Base-by-base conservation (phyloP, 2,797 vertebrate genomes). In the Alca torda region DNA sequence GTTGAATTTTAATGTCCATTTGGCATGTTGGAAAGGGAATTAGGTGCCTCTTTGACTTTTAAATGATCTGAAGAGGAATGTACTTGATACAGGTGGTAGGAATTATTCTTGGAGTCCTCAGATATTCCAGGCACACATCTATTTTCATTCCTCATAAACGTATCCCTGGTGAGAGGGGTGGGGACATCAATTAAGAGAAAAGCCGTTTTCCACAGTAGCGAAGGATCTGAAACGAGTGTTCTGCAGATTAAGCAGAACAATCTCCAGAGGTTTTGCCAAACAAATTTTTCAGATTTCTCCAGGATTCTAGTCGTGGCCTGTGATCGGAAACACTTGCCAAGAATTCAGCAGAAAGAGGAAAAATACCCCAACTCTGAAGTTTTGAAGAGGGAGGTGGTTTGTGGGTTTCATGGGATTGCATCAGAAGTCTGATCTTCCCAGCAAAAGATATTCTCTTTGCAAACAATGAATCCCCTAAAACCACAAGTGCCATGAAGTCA, bases 331-430 rank as follows among this genome's bases (percentile, higher is more conserved):
- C 39, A 3, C 35, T 91, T 96, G 94, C 93, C 96, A 96, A 89
- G 89, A 95, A 92, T 89, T 95, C 90, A 68, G 68, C 64, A 91
- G 76, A 83, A 95, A 78, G 46, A 92, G 90, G 75, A 95, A 95
- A 93, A 95, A 83, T 65, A 68, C 84, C 75, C 90, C 69, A 73
- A 41, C 75, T 78, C 89, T 67, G 81, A 87, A 92, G 90, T 84
- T 95, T 69, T 96, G 90, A 94, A 61, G 25, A 94, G 92, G 88
- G 89, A 95, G 86, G 84, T 96, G 94, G 96, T 94, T 97, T 97
- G 96, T 96, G 96, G 95, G 78, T 97, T 97, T 97, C 95, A 92
- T 61, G 92, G 95, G 93, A 95, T 96, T 96, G 95, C 96, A 96
- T 96, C 96, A 96, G 96, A 95, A 96, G 88, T 85, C 94, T 95